These are phyloP conservation scores for Diabrotica balteata DNA, from an alignment of 2,888 invertebrate genomes.

Conservation along the genomic window DNA sequence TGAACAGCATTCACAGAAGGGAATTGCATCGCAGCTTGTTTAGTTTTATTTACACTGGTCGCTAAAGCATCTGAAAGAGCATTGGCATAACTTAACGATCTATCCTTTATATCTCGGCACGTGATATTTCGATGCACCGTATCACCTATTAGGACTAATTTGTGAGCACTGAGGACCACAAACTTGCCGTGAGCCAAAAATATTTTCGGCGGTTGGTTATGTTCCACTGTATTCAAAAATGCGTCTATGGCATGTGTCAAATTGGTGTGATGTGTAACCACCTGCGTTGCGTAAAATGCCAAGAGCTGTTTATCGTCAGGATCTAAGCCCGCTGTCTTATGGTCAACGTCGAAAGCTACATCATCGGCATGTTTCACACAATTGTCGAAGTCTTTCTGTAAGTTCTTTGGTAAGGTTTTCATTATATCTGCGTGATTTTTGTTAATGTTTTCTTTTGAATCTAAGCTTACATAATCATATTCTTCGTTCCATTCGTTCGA, in stretches of 20 bases:
- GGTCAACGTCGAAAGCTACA: slow-evolving; percentile 65
- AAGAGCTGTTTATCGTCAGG: slow-evolving; percentile 84
- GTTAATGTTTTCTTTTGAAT: slow-evolving; percentile 75
- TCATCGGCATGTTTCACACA: slow-evolving; percentile 77
- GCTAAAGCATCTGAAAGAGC: slow-evolving; percentile 82
- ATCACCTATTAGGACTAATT: slow-evolving; percentile 93
- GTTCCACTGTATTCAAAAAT: slow-evolving; percentile 89
- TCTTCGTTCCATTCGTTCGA: slow-evolving; percentile 79
- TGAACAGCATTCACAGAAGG: slow-evolving; percentile 90
- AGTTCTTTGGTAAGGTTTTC: slow-evolving; percentile 74
- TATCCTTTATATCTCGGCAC: slow-evolving; percentile 74
- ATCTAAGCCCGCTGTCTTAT: slow-evolving; percentile 63
- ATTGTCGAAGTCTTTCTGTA: slow-evolving; percentile 78
- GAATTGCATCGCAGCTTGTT: slow-evolving; percentile 89
- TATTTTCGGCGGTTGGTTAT: slow-evolving; percentile 91
- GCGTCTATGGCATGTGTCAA: slow-evolving; percentile 90
- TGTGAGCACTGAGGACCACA: slow-evolving; percentile 91
- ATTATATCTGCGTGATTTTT: slow-evolving; percentile 77
- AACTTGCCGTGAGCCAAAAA: slow-evolving; percentile 95
- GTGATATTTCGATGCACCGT: slow-evolving; percentile 87
- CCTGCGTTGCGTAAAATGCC: slow-evolving; percentile 87
- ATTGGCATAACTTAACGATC: slow-evolving; percentile 79
- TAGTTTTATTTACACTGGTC: slow-evolving; percentile 85
- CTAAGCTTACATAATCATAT: slow-evolving; percentile 89
- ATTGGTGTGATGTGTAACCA: slow-evolving; percentile 83